phyloP scores from a whole-genome alignment of 1,140 invertebrate species.

The Goniozus legneri region DNA sequence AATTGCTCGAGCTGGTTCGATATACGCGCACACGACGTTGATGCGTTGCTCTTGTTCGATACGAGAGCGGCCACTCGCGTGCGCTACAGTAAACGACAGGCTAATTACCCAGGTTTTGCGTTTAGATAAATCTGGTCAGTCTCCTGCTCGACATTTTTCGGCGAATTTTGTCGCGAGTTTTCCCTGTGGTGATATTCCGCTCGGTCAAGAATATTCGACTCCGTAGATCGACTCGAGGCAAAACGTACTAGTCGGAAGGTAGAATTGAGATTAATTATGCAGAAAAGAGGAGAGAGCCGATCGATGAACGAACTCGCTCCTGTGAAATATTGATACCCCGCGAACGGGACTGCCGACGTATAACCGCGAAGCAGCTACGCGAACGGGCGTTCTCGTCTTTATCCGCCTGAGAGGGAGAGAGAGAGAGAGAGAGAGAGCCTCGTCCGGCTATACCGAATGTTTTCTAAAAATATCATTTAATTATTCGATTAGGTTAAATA shows the following conservation, averaged over 20 bases:
- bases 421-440: too few species aligned
- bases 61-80: not conserved
- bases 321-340: constrained; percentile 47
- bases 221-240: constrained; percentile 1
- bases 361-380: not conserved
- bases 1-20: too few species aligned
- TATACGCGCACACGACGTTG: not conserved
- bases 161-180: not conserved
- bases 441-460: too few species aligned
- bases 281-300: constrained; percentile 28
- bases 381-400: not conserved
- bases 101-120: too few species aligned
- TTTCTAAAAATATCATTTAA: too few species aligned
- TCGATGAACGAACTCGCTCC: constrained; percentile 37
- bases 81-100: too few species aligned
- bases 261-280: constrained; percentile 38
- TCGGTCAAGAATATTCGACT: not conserved
- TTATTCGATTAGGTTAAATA: too few species aligned
- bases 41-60: not conserved
- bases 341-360: not conserved
- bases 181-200: not conserved
- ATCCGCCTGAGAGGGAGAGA: not conserved
- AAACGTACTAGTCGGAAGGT: too few species aligned
- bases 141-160: not conserved
- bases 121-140: too few species aligned